These are phyloP conservation scores for Oreochromis aureus DNA, from an alignment of 2,113 vertebrate genomes.

Conservation along the genomic window DNA sequence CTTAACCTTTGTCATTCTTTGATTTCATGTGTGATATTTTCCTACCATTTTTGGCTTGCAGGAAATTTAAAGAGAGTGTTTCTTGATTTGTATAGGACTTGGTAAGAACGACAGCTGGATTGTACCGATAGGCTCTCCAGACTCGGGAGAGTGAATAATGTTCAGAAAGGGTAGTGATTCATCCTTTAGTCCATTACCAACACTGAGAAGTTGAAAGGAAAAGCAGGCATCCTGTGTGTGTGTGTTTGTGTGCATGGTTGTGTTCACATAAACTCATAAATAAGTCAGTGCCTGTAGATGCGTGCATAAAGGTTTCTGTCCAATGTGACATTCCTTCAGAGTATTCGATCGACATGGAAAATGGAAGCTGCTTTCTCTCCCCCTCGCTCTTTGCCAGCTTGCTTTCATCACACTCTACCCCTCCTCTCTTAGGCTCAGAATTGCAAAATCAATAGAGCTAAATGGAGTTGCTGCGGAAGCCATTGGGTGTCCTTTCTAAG, in stretches of 20 bases:
- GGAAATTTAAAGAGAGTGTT: neutral
- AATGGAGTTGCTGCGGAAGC: conserved; percentile 72
- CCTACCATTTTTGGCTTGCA: neutral
- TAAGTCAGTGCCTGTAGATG: neutral
- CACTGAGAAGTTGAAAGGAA: neutral
- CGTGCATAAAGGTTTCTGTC: conserved; percentile 10
- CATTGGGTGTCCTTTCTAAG: conserved; percentile 70
- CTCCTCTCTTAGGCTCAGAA: conserved; percentile 49
- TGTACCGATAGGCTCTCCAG: neutral
- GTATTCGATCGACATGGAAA: conserved; percentile 41
- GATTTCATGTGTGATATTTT: neutral
- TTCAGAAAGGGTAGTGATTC: conserved; percentile 13
- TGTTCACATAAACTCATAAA: neutral
- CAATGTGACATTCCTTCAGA: conserved; percentile 49
- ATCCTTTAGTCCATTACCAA: conserved; percentile 31
- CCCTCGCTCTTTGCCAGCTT: conserved; percentile 27
- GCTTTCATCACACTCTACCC: conserved; percentile 30
- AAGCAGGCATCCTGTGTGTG: neutral
- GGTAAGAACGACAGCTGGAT: conserved; percentile 4
- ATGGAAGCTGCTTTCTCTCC: conserved; percentile 31
- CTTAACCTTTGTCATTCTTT: neutral
- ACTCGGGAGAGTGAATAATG: conserved; percentile 31
- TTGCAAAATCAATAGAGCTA: conserved; percentile 77
- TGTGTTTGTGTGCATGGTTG: neutral
- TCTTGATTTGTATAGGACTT: neutral